A percentile compares a stretch with the other conserved stretches of the same genome.
Conservation (phyloP, 2,888 invertebrate genomes). For the Acanthosoma haemorrhoidale region DNA sequence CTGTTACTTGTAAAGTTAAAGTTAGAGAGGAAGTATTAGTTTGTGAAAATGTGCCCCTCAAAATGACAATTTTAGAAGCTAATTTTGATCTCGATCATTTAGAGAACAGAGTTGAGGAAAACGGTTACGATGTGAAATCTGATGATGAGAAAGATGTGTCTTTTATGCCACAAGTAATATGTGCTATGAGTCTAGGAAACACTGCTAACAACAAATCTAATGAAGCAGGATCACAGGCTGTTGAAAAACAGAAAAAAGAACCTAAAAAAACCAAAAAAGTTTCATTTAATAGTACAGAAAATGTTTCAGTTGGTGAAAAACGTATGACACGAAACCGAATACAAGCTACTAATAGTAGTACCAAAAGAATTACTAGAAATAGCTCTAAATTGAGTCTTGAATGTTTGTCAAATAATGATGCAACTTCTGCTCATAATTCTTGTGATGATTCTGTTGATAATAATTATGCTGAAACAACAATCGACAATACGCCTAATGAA, state of each 20-base stretch:
- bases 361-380: not conserved
- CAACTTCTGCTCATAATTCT: not conserved
- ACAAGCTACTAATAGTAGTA: not conserved
- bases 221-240: not conserved
- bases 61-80: conserved; percentile 13
- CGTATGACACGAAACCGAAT: not conserved
- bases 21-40: not conserved
- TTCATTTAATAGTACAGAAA: not conserved
- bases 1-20: not conserved
- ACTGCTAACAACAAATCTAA: not conserved
- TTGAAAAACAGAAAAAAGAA: not conserved
- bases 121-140: not conserved
- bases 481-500: not conserved
- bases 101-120: conserved; percentile 1
- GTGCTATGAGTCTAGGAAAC: not conserved
- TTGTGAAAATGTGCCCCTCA: not conserved
- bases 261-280: not conserved
- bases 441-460: not conserved
- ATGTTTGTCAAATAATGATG: not conserved
- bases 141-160: not conserved
- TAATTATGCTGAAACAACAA: not conserved
- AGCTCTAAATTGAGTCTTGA: not conserved
- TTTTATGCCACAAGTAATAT: not conserved
- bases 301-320: not conserved
- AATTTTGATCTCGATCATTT: not conserved